Percentiles rank a stretch among this genome's conserved stretches.
These are phyloP conservation scores for Drosophila varians DNA, from an alignment of 1,140 invertebrate species.

Conservation along the genomic window DNA sequence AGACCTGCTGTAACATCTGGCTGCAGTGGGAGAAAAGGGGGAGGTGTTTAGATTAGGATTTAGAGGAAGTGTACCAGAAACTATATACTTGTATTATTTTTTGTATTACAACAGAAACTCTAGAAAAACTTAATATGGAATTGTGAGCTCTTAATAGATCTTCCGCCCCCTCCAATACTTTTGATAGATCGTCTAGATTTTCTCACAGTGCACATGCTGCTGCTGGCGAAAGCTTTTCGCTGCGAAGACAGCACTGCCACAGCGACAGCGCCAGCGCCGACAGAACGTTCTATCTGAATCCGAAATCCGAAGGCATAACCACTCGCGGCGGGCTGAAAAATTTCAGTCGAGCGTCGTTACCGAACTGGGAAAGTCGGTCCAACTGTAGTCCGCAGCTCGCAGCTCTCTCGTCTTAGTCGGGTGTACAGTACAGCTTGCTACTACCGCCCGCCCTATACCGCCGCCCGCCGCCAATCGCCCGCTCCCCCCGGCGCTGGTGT, in stretches of 20 bases:
- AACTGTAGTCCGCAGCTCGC: constrained; percentile 52
- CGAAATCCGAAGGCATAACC: constrained; percentile 75
- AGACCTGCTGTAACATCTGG: constrained; percentile 55
- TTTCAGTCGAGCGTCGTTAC: constrained; percentile 83
- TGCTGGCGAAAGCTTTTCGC: constrained; percentile 59
- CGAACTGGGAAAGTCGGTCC: constrained; percentile 82
- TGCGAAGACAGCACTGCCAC: constrained; percentile 9
- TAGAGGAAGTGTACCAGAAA: no score
- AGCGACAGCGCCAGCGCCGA: constrained; percentile 15
- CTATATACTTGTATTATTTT: no score
- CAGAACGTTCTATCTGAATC: constrained; percentile 54
- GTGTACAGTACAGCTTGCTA: constrained; percentile 78
- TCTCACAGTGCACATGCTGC: not conserved
- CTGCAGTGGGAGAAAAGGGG: not conserved
- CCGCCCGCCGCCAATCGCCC: constrained; percentile 52
- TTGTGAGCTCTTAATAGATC: no score
- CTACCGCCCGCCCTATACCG: constrained; percentile 55
- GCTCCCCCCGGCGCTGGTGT: constrained; percentile 68
- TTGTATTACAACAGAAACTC: no score
- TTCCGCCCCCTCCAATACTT: no score
- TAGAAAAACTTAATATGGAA: no score
- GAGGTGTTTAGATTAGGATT: not conserved
- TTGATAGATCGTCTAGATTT: no score
- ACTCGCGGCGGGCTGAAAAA: constrained; percentile 80
- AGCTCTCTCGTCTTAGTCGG: constrained; percentile 79